Evolutionary conservation across 2,113 vertebrate genomes (phyloP).

Genomic region (Tachuris rubrigastra): DNA sequence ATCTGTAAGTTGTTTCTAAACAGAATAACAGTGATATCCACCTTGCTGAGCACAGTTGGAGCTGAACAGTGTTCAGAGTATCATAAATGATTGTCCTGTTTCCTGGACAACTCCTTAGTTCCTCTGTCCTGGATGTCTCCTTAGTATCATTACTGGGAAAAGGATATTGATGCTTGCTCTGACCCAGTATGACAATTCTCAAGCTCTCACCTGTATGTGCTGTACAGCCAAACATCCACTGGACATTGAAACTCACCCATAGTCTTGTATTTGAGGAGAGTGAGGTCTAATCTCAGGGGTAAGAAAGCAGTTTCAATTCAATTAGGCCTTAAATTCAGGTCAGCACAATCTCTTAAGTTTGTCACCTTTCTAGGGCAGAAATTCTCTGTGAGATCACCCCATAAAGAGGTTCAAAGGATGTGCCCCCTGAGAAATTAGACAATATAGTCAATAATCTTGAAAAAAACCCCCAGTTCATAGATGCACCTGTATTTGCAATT

Average conservation of each 20-base stretch:
- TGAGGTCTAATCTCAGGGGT: not conserved
- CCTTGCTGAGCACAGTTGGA: not conserved
- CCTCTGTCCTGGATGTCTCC: no score
- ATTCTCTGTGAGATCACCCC: not conserved
- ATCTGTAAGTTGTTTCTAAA: not conserved
- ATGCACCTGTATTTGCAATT: not conserved
- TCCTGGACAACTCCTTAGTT: no score
- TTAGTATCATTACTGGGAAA: not conserved
- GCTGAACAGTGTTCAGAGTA: not conserved
- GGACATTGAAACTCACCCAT: not conserved
- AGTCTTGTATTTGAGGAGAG: not conserved
- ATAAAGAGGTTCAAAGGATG: not conserved
- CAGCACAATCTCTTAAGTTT: not conserved
- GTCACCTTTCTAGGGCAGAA: not conserved
- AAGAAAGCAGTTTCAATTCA: not conserved
- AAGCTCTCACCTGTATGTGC: not conserved
- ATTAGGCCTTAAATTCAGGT: not conserved
- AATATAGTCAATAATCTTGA: not conserved
- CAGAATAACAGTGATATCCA: no score
- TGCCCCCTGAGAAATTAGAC: not conserved
- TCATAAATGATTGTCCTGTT: not conserved
- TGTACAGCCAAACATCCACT: not conserved
- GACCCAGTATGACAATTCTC: not conserved
- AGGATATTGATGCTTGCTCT: not conserved
- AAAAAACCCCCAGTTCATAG: not conserved